Conservation (phyloP, 2,888 invertebrate species). For the Mycalesis mineus region DNA sequence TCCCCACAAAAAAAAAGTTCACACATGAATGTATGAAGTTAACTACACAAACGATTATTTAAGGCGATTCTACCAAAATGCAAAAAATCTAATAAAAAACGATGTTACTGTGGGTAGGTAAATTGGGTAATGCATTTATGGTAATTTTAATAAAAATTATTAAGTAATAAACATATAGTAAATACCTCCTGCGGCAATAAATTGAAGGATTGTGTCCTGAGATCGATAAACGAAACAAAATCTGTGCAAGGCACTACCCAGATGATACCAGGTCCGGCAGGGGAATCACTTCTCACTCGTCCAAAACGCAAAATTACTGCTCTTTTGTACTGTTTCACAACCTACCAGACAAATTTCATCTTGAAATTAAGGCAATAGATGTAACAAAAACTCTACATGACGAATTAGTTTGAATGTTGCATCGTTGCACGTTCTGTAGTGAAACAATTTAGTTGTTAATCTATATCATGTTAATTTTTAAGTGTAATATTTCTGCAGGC, state of each 20-base stretch:
- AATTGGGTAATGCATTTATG: too few relatives aligned
- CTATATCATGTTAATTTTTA: too few relatives aligned
- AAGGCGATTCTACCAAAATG: too few relatives aligned
- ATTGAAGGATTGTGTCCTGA: constrained; percentile 93
- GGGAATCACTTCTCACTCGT: constrained; percentile 56
- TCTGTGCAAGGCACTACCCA: constrained; percentile 95
- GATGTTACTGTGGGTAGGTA: too few relatives aligned
- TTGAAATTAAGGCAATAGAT: constrained; percentile 6
- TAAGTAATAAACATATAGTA: not conserved
- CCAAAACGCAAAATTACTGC: constrained; percentile 77
- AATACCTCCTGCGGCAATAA: constrained; percentile 93
- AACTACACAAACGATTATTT: too few relatives aligned
- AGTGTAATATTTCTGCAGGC: too few relatives aligned
- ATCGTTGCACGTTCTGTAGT: not conserved
- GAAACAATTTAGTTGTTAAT: not conserved
- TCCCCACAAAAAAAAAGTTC: too few relatives aligned
- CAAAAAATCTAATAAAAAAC: too few relatives aligned
- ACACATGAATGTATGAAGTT: too few relatives aligned
- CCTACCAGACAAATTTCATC: constrained; percentile 39
- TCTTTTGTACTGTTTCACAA: constrained; percentile 73
- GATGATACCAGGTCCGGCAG: constrained; percentile 87
- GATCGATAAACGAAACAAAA: constrained; percentile 88
- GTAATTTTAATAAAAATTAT: too few relatives aligned
- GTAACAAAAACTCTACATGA: constrained; percentile 1
- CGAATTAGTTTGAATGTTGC: not conserved